Base-by-base conservation (phyloP, 2,888 invertebrate species). In the Xestia rhomboidea region DNA sequence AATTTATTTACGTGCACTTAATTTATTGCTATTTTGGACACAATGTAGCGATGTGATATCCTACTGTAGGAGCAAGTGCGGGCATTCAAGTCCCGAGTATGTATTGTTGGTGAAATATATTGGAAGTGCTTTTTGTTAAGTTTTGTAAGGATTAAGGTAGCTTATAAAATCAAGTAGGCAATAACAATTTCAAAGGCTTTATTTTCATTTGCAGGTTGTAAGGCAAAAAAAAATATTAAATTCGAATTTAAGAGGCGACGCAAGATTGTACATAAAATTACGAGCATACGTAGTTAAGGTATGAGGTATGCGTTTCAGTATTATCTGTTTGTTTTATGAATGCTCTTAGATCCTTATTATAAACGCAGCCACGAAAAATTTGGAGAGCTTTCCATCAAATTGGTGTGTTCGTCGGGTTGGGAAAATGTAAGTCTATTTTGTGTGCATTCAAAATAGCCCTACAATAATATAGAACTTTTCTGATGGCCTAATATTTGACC, bases 21-120 rank as follows among this genome's bases (percentile, higher is more conserved):
- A 95, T 95, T 96, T 96, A 96, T 96, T 91, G 93, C 93, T 92
- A 93, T 95, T 95, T 96, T 91, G 93, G 94, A 93, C 92, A 94
- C 91, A 92, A 91, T 92, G 90, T 92, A 87, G 88, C 89, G 89
- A 90, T 85, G 90, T 89, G 93, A 90, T 92, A 91, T 88, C 86
- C 89, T 90, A 89, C 90, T 84, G 88, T 82, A 84, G 85, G 76
- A 78, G 83, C 79, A 78, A 85, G 77, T 79, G 84, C 83, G 15
- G 72, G 73, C n/a, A 75, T 86, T 85, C 77, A 68, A 75, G 76
- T 75, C 69, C 81, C 74, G 69, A 81, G 73, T 62, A 62, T 8
- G 68, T 41, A 44, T 82, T 84, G 82, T 77, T 79, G 62, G 67
- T 74, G 57, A 84, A 82, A 84, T 82, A 82, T 84, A 85, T 85